A percentile compares a stretch with the other conserved stretches of the same genome.
Evolutionary conservation across 2,113 vertebrate species (phyloP).

Genomic region (Bubo blakistoni): DNA sequence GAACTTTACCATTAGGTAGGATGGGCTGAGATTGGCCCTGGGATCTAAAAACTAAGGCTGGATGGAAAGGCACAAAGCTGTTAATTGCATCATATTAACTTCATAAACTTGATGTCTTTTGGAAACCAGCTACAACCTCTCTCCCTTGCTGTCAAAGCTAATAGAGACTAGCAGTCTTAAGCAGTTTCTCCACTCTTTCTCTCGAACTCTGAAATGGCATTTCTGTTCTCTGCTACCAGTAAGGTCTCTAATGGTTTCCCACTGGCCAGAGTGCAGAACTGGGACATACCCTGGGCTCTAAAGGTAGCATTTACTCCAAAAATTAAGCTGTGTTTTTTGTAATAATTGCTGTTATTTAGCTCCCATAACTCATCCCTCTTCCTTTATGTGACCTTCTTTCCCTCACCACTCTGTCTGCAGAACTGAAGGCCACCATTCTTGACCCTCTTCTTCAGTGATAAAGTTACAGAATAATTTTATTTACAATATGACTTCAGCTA

Average conservation of each 20-base stretch:
- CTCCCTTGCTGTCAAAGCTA: not conserved
- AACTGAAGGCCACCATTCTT: not conserved
- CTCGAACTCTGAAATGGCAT: accelerated
- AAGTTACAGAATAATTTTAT: not conserved
- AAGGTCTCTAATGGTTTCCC: not conserved
- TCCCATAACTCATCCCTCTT: not conserved
- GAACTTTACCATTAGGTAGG: not conserved
- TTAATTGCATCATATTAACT: not conserved
- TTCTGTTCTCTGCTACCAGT: not conserved
- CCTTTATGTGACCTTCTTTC: not conserved
- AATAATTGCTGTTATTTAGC: not conserved
- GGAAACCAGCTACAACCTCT: not conserved
- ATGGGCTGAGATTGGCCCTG: not conserved
- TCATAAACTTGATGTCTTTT: not conserved
- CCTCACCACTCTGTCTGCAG: not conserved
- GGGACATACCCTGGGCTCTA: not conserved
- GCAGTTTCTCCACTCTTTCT: not conserved
- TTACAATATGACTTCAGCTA: not conserved
- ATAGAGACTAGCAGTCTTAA: not conserved
- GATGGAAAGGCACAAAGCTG: not conserved
- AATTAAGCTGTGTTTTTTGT: not conserved
- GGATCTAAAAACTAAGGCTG: not conserved
- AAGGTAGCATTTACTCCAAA: not conserved
- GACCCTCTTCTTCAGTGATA: not conserved
- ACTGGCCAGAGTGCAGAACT: not conserved